These are phyloP conservation scores for Acanthurus tractus DNA, from an alignment of 2,797 vertebrate genomes.

Conservation along the genomic window DNA sequence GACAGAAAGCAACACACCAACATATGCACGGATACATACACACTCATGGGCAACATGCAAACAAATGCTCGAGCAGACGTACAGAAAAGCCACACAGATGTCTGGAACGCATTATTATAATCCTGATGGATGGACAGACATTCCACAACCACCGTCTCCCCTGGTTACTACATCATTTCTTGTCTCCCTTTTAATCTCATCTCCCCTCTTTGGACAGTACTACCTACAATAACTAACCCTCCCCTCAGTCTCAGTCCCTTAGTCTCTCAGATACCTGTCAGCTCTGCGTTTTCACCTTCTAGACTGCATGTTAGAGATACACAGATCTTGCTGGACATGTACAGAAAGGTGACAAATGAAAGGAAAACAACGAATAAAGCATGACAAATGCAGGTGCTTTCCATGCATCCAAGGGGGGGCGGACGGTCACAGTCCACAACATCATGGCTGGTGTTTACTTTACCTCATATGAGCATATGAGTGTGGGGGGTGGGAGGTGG, in stretches of 20 bases:
- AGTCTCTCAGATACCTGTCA: conserved; percentile 4
- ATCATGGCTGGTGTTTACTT: no score
- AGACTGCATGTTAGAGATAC: conserved; percentile 8
- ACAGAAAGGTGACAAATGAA: background rate
- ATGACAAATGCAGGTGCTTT: no score
- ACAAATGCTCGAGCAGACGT: conserved; percentile 40
- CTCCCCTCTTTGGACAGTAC: conserved; percentile 18
- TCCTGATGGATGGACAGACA: conserved; percentile 73
- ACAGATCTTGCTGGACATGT: background rate
- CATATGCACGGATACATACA: conserved; percentile 14
- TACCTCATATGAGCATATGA: no score
- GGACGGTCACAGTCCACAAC: background rate
- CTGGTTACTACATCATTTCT: conserved; percentile 53
- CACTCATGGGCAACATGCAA: conserved; percentile 37
- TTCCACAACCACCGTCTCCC: conserved; percentile 49
- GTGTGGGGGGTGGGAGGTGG: no score
- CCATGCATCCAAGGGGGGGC: background rate
- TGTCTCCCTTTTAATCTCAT: conserved; percentile 54
- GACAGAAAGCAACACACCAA: conserved; percentile 47
- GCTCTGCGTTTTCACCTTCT: conserved; percentile 17
- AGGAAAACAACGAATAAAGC: no score
- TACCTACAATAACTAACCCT: conserved; percentile 17
- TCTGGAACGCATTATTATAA: conserved; percentile 71
- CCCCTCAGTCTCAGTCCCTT: conserved; percentile 12
- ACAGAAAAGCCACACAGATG: conserved; percentile 40